Base-by-base conservation (phyloP, 2,113 vertebrate genomes). In the Ctenomys sociabilis region DNA sequence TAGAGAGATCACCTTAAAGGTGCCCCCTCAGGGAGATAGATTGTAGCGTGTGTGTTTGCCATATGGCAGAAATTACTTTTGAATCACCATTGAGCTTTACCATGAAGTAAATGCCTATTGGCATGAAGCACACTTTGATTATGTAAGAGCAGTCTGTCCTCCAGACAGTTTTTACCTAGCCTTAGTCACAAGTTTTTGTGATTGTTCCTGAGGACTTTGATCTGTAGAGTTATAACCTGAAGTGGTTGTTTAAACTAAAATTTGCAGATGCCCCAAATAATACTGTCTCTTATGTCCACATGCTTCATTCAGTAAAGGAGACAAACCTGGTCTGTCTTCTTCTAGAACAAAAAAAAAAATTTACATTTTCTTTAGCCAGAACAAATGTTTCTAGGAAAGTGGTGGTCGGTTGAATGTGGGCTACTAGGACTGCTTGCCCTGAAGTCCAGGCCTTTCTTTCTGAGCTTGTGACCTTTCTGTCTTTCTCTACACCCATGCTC, bases 401-500 rank as follows among this genome's bases (percentile, higher is more conserved):
- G 92, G 66, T 90, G 54, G 43, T 88, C 87, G 64, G 86, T 3
- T 0, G 97, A 73, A 70, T 70, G 94, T 94, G 98, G 98, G 98
- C 98, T 98, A 98, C 97, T 98, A 98, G 98, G 98, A 97, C 98
- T 98, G 98, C 99, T 98, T 98, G 97, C 98, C 98, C 98, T 97
- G 97, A 99, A 98, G 98, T 99, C 99, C 98, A 98, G 97, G 99
- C 99, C 99, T 98, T 99, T 99, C 99, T 99, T 98, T 99, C 99
- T 99, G 99, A 99, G 99, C 99, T 99, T 99, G 98, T 99, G 98
- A 98, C 98, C 98, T 99, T 98, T 99, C 98, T 98, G 97, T 99
- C 99, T 98, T 98, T 98, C 98, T 98, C 98, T 98, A 98, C 98
- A 98, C 98, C 99, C 98, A 97, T 98, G 99, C 99, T 99, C 99